Conservation (phyloP, 2,888 invertebrate species). For the Caenorhabditis sp. region DNA sequence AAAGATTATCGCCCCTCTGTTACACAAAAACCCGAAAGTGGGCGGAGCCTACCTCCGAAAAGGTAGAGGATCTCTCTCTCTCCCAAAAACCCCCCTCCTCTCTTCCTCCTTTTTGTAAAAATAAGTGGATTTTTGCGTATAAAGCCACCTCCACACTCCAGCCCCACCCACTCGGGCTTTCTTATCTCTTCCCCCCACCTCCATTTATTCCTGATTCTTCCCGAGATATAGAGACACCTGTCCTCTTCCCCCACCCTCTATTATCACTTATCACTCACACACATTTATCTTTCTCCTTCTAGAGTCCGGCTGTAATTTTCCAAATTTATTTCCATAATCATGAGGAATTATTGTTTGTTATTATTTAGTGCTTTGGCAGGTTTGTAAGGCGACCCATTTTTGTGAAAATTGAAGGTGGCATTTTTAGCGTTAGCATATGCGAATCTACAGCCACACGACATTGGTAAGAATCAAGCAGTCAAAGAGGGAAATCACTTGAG, state of each 20-base stretch:
- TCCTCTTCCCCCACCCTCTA: background rate
- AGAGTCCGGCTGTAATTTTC: conserved; percentile 6
- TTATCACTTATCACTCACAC: conserved; percentile 20
- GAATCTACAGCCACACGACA: conserved; percentile 43
- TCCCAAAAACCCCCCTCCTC: background rate
- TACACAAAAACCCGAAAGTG: conserved; percentile 20
- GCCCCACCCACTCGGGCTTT: conserved; percentile 5
- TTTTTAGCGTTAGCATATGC: conserved; percentile 37
- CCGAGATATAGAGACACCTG: conserved; percentile 22
- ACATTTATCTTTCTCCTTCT: background rate
- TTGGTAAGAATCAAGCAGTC: conserved; percentile 38
- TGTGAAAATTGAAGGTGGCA: background rate
- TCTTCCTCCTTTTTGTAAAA: conserved; percentile 50
- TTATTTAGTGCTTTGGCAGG: conserved; percentile 50
- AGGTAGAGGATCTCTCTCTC: background rate
- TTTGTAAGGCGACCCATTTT: conserved; percentile 1
- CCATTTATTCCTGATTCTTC: conserved; percentile 33
- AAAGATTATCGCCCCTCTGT: conserved; percentile 12
- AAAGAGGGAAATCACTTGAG: conserved; percentile 65
- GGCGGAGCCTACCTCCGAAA: conserved; percentile 36
- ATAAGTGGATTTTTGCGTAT: conserved; percentile 55
- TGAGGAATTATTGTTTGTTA: conserved; percentile 43
- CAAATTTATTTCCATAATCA: conserved; percentile 25
- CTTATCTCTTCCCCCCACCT: conserved; percentile 41
- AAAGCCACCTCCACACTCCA: conserved; percentile 48